phyloP scores from a whole-genome alignment of 2,888 invertebrate species.

The Drosophila fulvimacula region DNA sequence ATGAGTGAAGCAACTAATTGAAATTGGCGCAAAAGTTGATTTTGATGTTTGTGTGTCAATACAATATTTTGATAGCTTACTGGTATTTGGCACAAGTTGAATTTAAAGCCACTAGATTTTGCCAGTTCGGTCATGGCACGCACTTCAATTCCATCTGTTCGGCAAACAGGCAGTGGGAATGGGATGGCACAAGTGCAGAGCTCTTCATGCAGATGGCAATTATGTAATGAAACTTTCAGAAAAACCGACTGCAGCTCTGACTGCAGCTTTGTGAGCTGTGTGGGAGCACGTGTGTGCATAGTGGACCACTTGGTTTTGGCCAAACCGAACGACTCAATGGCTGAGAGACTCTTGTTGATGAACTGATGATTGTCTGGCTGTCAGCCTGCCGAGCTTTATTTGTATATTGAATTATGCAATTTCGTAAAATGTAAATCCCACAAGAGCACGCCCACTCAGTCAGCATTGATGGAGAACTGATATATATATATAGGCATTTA shows the following conservation, averaged over 20 bases:
- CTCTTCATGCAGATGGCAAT: slow-evolving; percentile 33
- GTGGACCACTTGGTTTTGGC: slow-evolving; percentile 16
- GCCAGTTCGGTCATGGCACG: not conserved
- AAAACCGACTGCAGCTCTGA: slow-evolving; percentile 11
- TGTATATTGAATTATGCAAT: slow-evolving; percentile 44
- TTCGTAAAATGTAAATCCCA: slow-evolving; percentile 1
- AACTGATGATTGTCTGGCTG: slow-evolving; percentile 27
- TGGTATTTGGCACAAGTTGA: not conserved
- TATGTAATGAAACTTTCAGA: slow-evolving; percentile 53
- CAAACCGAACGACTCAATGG: slow-evolving; percentile 4
- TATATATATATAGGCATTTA: not conserved
- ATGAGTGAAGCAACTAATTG: slow-evolving; percentile 24
- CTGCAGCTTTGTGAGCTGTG: not conserved
- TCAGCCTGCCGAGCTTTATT: slow-evolving; percentile 17
- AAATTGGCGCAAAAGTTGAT: slow-evolving; percentile 18
- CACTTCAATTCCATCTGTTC: not conserved
- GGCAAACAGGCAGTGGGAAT: not conserved
- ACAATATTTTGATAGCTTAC: slow-evolving; percentile 6
- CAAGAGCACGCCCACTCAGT: not conserved
- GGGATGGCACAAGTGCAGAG: slow-evolving; percentile 12
- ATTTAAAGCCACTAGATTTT: slow-evolving; percentile 3
- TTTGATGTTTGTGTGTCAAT: not conserved
- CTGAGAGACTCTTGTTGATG: slow-evolving; percentile 29
- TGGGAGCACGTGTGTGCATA: slow-evolving; percentile 4
- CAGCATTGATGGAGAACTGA: not conserved